Evolutionary conservation across 2,888 invertebrate genomes (phyloP).

Genomic region (Plebejus argus): DNA sequence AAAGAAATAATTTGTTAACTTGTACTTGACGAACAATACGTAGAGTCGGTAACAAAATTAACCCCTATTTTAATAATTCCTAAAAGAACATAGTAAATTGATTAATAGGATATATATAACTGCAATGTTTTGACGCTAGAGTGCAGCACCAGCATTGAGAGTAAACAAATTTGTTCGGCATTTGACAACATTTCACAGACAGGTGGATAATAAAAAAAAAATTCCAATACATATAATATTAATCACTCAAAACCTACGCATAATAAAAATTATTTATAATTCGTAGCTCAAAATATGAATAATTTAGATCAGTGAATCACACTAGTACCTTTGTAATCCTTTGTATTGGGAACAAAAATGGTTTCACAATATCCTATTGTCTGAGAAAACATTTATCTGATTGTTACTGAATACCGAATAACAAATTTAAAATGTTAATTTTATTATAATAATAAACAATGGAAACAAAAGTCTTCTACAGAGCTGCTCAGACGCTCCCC

Average conservation of each 20-base stretch:
- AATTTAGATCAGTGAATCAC: neutral
- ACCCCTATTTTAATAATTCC: too few relatives aligned
- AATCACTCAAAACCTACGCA: neutral
- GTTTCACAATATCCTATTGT: conserved; percentile 13
- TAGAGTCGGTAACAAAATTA: too few relatives aligned
- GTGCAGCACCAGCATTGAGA: too few relatives aligned
- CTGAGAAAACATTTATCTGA: conserved; percentile 26
- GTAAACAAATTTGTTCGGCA: too few relatives aligned
- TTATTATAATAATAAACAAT: conserved; percentile 48
- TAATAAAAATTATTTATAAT: neutral
- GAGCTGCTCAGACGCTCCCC: conserved; percentile 54
- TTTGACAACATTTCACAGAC: too few relatives aligned
- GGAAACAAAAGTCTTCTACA: conserved; percentile 56
- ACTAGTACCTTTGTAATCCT: conserved; percentile 6
- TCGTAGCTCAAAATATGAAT: neutral
- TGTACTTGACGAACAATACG: too few relatives aligned
- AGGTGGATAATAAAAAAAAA: neutral
- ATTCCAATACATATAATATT: neutral
- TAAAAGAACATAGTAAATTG: too few relatives aligned
- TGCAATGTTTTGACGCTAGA: too few relatives aligned
- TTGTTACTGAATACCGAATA: conserved; percentile 7
- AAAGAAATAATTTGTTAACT: too few relatives aligned
- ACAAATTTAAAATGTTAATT: conserved; percentile 30
- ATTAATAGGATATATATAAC: too few relatives aligned
- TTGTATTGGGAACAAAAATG: conserved; percentile 16